phyloP scores from a whole-genome alignment of 1,140 invertebrate species.

The Drosophila sp. region DNA sequence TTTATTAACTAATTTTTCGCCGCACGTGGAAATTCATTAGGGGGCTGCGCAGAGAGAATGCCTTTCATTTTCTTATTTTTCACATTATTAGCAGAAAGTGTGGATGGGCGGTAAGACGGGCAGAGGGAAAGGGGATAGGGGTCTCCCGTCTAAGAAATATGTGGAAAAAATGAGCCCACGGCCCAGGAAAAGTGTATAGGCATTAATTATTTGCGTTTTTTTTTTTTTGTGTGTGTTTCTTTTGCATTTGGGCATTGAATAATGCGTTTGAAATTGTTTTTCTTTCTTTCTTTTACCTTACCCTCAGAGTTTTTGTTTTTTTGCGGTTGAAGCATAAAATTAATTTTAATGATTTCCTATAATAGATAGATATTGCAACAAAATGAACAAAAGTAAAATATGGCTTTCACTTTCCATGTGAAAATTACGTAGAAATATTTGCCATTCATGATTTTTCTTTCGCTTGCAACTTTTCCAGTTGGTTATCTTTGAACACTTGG shows the following conservation, averaged over 20 bases:
- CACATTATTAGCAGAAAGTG: slow-evolving; percentile 61
- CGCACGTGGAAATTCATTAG: slow-evolving; percentile 78
- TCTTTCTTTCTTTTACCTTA: not conserved
- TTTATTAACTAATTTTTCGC: slow-evolving; percentile 80
- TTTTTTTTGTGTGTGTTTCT: slow-evolving; percentile 26
- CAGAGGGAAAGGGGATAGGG: not conserved
- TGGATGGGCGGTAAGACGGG: not conserved
- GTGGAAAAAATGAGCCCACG: slow-evolving; percentile 5
- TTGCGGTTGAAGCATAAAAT: not conserved
- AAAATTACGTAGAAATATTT: not conserved
- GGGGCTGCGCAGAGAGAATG: slow-evolving; percentile 44
- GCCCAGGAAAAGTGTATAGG: slow-evolving; percentile 37
- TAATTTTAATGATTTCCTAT: slow-evolving; percentile 21
- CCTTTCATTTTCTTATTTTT: slow-evolving; percentile 72
- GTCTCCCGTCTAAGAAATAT: not conserved
- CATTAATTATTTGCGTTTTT: slow-evolving; percentile 64
- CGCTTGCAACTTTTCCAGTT: not conserved
- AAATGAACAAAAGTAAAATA: not conserved
- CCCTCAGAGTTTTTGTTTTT: not conserved
- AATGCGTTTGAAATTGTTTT: slow-evolving; percentile 31
- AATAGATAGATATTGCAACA: slow-evolving; percentile 7
- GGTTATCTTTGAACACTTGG: not conserved
- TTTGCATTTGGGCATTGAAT: slow-evolving; percentile 23
- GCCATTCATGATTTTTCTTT: not conserved
- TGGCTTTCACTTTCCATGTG: slow-evolving; percentile 14